phyloP scores from a whole-genome alignment of 2,113 vertebrate species.

The Varanus komodoensis region DNA sequence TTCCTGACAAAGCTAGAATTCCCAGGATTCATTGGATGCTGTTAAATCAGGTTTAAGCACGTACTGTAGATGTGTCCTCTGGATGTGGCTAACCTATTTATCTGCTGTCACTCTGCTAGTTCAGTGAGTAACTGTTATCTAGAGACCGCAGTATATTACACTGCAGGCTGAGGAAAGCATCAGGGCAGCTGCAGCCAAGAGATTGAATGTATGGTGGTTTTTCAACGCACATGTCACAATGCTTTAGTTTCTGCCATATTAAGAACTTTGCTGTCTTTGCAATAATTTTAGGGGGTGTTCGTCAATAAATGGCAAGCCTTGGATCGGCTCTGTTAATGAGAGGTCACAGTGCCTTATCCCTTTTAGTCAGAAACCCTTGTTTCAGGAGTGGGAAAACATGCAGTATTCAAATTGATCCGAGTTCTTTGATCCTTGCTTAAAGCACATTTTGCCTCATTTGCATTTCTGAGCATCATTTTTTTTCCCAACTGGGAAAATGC shows the following conservation, averaged over 20 bases:
- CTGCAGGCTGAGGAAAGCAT: conserved; percentile 50
- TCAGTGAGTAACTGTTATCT: conserved; percentile 50
- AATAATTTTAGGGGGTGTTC: neutral
- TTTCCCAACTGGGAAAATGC: too few species aligned
- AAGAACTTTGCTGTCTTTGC: conserved; percentile 20
- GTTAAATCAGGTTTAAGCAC: neutral
- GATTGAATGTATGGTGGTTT: conserved; percentile 55
- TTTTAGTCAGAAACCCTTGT: neutral
- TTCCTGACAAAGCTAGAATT: neutral
- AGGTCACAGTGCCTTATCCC: neutral
- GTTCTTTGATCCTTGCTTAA: too few species aligned
- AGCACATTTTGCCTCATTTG: too few species aligned
- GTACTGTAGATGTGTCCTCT: neutral
- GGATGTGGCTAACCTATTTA: neutral
- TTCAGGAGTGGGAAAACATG: neutral
- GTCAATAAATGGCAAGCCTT: neutral
- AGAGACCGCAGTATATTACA: conserved; percentile 29
- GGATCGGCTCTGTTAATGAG: neutral
- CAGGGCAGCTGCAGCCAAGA: conserved; percentile 60
- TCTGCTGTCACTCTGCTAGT: conserved; percentile 34
- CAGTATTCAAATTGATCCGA: too few species aligned
- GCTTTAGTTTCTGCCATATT: conserved; percentile 44
- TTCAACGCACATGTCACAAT: neutral
- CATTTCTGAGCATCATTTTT: too few species aligned
- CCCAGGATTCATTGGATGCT: neutral